Conservation (phyloP, 2,113 vertebrate genomes). For the Oryctolagus cuniculus region DNA sequence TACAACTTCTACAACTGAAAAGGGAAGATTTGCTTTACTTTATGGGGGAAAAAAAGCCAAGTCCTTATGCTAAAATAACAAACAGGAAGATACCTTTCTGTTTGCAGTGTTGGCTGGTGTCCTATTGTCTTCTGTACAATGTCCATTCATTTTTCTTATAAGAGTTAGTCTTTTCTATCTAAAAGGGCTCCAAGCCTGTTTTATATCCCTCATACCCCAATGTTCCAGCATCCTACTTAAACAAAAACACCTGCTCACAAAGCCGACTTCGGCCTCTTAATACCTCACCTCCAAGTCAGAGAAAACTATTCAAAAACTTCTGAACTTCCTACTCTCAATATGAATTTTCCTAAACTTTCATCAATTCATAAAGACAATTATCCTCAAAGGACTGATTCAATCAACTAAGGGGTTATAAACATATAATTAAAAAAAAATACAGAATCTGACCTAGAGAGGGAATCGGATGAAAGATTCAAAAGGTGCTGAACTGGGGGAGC, state of each 20-base stretch:
- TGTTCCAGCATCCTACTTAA: neutral
- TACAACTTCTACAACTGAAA: constrained; percentile 7
- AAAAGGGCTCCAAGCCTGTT: neutral
- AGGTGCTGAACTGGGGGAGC: constrained; percentile 22
- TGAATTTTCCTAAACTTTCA: neutral
- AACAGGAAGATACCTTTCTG: neutral
- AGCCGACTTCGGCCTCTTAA: neutral
- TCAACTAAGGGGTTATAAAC: neutral
- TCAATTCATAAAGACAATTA: neutral
- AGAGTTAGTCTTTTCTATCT: neutral
- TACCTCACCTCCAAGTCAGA: neutral
- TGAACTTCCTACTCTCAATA: neutral
- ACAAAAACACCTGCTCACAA: neutral
- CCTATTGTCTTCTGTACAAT: neutral
- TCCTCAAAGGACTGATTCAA: neutral
- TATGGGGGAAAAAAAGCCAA: neutral
- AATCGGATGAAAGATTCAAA: constrained; percentile 45
- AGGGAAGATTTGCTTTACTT: neutral
- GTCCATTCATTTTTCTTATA: constrained; percentile 1
- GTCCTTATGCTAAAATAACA: neutral
- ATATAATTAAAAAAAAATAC: constrained; percentile 5
- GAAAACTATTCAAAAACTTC: neutral
- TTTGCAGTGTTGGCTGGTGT: neutral
- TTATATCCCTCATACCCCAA: neutral
- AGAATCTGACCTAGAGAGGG: constrained; percentile 46